Conservation (phyloP, 2,888 invertebrate genomes). For the Sphaeridia pumilis region DNA sequence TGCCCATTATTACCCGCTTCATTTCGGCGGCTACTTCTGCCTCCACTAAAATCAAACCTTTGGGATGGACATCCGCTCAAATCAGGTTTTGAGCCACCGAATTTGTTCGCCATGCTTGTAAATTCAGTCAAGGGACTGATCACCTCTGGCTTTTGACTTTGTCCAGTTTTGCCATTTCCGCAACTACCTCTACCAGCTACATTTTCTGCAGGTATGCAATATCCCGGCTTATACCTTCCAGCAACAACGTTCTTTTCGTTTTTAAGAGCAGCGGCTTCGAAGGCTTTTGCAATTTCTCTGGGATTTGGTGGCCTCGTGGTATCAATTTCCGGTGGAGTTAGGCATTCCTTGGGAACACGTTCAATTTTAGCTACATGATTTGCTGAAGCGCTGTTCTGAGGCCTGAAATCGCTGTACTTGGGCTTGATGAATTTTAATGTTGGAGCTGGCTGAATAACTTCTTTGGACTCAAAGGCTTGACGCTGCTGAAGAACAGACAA, state of each 20-base stretch:
- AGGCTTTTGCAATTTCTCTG: constrained; percentile 25
- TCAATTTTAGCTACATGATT: too few species aligned
- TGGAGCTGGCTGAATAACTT: background rate
- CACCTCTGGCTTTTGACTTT: constrained; percentile 14
- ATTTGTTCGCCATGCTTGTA: constrained; percentile 23
- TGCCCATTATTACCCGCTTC: too few species aligned
- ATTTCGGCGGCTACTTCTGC: background rate
- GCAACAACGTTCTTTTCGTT: constrained; percentile 5
- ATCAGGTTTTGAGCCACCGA: constrained; percentile 12
- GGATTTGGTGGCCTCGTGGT: constrained; percentile 21
- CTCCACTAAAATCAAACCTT: background rate
- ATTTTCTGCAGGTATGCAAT: background rate
- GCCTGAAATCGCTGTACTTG: too few species aligned
- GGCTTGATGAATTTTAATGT: background rate
- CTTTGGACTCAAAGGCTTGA: background rate
- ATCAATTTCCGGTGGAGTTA: constrained; percentile 1
- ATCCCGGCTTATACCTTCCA: constrained; percentile 14
- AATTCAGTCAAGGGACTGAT: constrained; percentile 27
- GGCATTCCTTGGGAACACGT: background rate
- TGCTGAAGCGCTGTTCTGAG: too few species aligned
- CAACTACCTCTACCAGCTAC: too few species aligned
- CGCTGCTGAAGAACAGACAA: too few species aligned
- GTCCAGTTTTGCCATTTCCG: too few species aligned
- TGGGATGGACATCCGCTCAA: background rate
- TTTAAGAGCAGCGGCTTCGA: constrained; percentile 21